Evolutionary conservation across 1,140 invertebrate species (phyloP).

Genomic region (Drosophila ogumai): DNA sequence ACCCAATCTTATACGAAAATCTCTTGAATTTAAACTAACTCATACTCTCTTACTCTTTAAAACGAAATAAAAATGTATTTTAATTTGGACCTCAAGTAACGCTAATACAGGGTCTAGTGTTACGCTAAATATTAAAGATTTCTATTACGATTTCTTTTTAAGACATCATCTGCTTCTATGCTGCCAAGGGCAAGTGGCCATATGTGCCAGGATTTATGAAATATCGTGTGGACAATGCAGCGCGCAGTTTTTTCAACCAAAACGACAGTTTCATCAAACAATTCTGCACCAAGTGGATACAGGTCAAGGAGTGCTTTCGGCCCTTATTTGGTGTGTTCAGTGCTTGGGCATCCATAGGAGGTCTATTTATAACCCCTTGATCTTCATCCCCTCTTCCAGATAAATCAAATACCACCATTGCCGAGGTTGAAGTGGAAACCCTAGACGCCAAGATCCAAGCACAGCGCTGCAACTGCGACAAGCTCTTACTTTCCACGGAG

Average conservation of each 20-base stretch:
- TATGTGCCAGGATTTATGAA: conserved; percentile 82
- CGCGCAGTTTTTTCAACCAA: conserved; percentile 65
- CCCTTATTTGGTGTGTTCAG: conserved; percentile 66
- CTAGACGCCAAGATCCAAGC: conserved; percentile 47
- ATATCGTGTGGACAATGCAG: conserved; percentile 62
- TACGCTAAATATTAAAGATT: no score
- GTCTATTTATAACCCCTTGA: neutral
- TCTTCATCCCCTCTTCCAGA: conserved; percentile 28
- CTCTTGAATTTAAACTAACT: no score
- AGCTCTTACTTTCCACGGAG: conserved; percentile 62
- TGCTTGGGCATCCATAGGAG: fast-evolving
- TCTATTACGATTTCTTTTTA: neutral
- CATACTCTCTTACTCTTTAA: no score
- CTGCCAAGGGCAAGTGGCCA: conserved; percentile 83
- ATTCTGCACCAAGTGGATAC: conserved; percentile 80
- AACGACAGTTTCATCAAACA: conserved; percentile 75
- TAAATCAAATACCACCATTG: conserved; percentile 38
- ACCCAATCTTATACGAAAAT: no score
- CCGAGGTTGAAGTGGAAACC: conserved; percentile 50
- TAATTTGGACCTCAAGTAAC: no score
- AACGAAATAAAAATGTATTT: neutral
- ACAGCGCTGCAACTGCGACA: conserved; percentile 60
- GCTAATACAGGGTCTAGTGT: no score
- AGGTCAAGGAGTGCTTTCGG: conserved; percentile 79
- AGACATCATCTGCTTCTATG: conserved; percentile 84